Evolutionary conservation across 2,113 vertebrate species (phyloP).

Genomic region (Ctenomys sociabilis): DNA sequence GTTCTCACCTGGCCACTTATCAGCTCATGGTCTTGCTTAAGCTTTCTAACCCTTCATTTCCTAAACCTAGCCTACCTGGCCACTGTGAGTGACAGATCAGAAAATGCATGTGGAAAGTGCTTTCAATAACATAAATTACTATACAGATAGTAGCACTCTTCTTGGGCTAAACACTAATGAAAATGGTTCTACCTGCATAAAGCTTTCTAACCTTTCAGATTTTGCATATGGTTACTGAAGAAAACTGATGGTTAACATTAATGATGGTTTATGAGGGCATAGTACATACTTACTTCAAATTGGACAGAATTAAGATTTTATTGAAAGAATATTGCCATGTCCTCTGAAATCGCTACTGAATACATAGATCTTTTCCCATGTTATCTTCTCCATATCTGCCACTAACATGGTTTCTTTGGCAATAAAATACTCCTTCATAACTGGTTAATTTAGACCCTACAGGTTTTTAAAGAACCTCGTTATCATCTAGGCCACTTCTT

Average conservation of each 20-base stretch:
- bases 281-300: not conserved
- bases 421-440: not conserved
- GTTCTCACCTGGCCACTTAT: not conserved
- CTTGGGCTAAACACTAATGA: constrained; percentile 22
- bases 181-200: not conserved
- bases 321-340: constrained; percentile 18
- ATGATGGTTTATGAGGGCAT: not conserved
- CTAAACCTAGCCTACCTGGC: not conserved
- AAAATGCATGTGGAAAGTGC: not conserved
- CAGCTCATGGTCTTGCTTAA: constrained; percentile 24
- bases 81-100: constrained; percentile 8
- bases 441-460: not conserved
- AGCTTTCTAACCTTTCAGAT: constrained; percentile 13
- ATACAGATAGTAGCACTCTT: constrained; percentile 8
- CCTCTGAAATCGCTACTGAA: not conserved
- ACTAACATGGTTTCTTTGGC: not conserved
- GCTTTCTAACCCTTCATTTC: constrained; percentile 33
- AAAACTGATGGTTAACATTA: not conserved
- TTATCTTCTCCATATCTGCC: not conserved
- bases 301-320: not conserved
- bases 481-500: not conserved
- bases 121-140: constrained; percentile 2
- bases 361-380: not conserved
- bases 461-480: not conserved
- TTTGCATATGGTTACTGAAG: constrained; percentile 1